Evolutionary conservation across 1,140 invertebrate genomes (phyloP).

Genomic region (Triops longicaudatus): DNA sequence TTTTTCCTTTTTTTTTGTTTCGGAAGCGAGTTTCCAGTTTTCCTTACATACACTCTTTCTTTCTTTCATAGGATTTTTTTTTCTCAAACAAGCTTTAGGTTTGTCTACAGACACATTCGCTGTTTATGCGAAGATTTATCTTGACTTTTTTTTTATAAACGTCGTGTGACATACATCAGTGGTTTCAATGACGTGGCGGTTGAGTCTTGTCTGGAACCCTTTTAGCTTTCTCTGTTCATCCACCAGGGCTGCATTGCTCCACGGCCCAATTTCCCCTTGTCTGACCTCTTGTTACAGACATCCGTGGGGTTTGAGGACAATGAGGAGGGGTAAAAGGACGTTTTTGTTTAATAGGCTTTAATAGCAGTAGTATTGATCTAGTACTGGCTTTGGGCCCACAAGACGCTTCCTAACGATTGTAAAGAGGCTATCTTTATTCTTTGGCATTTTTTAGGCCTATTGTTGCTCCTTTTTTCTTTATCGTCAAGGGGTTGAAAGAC

Average conservation of each 20-base stretch:
- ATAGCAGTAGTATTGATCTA: slow-evolving; percentile 8
- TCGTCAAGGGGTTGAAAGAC: no score
- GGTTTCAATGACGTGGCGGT: not conserved
- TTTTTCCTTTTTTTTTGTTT: no score
- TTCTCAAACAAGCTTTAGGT: no score
- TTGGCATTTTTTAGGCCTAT: not conserved
- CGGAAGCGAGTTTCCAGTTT: no score
- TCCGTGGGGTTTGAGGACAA: no score
- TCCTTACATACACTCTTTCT: no score
- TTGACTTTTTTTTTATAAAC: no score
- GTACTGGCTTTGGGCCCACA: not conserved
- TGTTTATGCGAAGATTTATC: no score
- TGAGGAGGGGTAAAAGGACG: not conserved
- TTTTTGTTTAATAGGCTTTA: not conserved
- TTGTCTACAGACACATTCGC: no score
- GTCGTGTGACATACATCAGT: no score
- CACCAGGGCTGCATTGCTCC: not conserved
- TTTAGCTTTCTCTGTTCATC: not conserved
- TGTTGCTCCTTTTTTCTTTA: not conserved
- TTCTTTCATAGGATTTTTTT: no score
- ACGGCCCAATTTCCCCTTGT: not conserved
- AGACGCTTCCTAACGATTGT: not conserved
- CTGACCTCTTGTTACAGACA: not conserved
- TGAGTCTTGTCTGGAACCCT: not conserved
- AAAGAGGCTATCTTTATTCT: not conserved